Evolutionary conservation across 2,888 invertebrate species (phyloP), one percentile per base, ranked within the genome.

Genomic region (Limnephilus marmoratus): DNA sequence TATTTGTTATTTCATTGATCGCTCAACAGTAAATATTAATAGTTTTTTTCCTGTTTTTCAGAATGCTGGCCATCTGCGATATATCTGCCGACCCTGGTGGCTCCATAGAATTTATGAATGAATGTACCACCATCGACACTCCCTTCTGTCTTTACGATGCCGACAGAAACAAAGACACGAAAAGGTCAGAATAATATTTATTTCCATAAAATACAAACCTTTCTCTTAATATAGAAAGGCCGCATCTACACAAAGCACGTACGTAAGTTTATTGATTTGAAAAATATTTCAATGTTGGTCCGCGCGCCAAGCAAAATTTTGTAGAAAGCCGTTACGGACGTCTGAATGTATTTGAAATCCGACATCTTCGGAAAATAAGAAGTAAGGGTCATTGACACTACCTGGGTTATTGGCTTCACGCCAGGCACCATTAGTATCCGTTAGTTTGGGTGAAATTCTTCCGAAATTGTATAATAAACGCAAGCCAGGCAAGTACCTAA

Each of bases 81-180:
- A 99, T 99, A 94, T 99, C 99, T 0, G 99, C 99, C 0, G 99
- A 99, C 96, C 99, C 99, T 0, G 99, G 99, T 0, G 99, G 99
- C 91, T 99, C 99, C 81, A 99, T 99, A 92, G 99, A 99, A 95
- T 99, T 99, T 95, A 99, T 99, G 99, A 99, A 99, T 94, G 99
- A 99, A 95, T 99, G 99, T 95, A 99, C 99, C 0, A 99, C 99
- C 1, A 99, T 99, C 93, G 99, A 99, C 95, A 99, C 99, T 3
- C 99, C 99, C 0, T 99, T 99, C 96, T 99, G 99, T 95, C 97
- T 99, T n/a, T 99, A 99, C 95, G 99, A 99, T 95, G 99, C 99
- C 11, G 99, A 99, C 95, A 97, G 99, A 93, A 99, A 99, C 95
- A 99, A 99, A 95, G 99, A 99, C 94, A 98, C 98, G 0, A 99